These are phyloP conservation scores for Dicrurus megarhynchus DNA, from an alignment of 2,113 vertebrate genomes.

Conservation along the genomic window DNA sequence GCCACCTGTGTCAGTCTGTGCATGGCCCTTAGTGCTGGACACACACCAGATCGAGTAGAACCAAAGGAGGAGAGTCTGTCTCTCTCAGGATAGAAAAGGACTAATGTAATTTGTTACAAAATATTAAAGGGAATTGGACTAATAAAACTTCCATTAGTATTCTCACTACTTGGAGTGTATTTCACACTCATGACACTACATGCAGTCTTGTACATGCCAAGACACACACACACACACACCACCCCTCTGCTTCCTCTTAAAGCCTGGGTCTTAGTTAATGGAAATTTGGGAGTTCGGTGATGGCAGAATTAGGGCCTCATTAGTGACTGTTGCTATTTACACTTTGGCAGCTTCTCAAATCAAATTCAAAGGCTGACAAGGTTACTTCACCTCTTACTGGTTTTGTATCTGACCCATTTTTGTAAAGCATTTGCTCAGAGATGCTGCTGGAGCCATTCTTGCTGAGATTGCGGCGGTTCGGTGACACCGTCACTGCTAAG, in stretches of 20 bases:
- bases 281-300: background rate
- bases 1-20: background rate
- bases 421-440: background rate
- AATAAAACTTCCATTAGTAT: background rate
- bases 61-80: background rate
- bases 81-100: background rate
- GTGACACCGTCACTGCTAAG: constrained; percentile 5
- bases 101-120: background rate
- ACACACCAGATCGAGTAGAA: background rate
- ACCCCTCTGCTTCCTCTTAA: background rate
- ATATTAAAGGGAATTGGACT: constrained; percentile 3
- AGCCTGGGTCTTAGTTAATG: constrained; percentile 9
- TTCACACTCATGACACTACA: background rate
- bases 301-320: constrained; percentile 19
- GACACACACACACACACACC: background rate
- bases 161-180: background rate
- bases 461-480: background rate
- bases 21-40: background rate
- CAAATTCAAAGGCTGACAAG: background rate
- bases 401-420: background rate
- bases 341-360: constrained; percentile 26
- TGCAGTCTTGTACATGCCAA: background rate
- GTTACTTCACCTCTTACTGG: background rate
- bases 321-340: constrained; percentile 43
- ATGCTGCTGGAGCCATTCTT: background rate